Percentiles rank a stretch among this genome's conserved stretches.
These are phyloP conservation scores for Sphaerodactylus townsendi DNA, from an alignment of 2,113 vertebrate genomes.

Conservation along the genomic window DNA sequence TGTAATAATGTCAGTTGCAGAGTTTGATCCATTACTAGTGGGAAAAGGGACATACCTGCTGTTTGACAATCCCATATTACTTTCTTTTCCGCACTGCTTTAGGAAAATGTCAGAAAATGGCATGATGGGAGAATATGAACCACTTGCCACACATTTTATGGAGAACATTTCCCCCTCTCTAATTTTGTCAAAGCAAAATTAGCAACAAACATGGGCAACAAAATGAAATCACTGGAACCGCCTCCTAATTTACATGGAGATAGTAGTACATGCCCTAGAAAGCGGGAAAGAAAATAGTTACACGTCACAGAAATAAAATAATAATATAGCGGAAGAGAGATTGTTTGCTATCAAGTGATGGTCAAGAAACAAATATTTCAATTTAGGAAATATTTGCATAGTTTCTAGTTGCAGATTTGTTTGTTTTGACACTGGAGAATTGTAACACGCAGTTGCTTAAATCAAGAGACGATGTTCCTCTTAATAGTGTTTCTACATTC, in stretches of 20 bases:
- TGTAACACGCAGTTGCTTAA: neutral
- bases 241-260: neutral
- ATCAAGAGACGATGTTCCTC: neutral
- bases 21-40: neutral
- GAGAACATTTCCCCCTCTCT: neutral
- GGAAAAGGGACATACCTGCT: neutral
- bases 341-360: neutral
- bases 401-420: neutral
- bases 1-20: neutral
- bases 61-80: neutral
- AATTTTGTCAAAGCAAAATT: neutral
- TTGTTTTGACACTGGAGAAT: neutral
- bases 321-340: no score
- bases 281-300: neutral
- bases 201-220: neutral
- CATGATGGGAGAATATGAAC: neutral
- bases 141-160: neutral
- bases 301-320: neutral
- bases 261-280: neutral
- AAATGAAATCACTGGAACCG: neutral
- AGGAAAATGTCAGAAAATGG: neutral
- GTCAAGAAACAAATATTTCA: neutral
- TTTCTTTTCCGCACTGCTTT: slow-evolving; percentile 24
- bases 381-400: neutral
- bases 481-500: neutral